A percentile compares a stretch with the other conserved stretches of the same genome.
Evolutionary conservation across 2,113 vertebrate species (phyloP).

Genomic region (Centropus bengalensis): DNA sequence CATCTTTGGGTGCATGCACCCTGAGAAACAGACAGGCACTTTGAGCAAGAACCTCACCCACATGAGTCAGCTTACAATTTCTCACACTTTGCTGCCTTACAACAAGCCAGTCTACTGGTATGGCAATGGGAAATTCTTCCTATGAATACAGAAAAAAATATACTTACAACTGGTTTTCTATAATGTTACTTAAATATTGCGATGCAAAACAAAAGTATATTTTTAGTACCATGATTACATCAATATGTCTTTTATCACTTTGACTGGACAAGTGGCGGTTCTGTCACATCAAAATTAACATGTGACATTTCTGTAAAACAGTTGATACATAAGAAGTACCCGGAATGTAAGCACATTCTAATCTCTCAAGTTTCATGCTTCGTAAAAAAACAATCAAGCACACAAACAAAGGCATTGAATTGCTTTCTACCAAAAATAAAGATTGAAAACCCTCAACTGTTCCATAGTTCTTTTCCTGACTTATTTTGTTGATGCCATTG

Average conservation of each 20-base stretch:
- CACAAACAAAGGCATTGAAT: background rate
- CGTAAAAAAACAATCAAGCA: background rate
- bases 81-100: background rate
- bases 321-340: background rate
- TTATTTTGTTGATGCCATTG: background rate
- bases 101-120: background rate
- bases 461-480: background rate
- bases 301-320: background rate
- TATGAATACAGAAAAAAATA: background rate
- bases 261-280: background rate
- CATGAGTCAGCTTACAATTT: background rate
- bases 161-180: background rate
- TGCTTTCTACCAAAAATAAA: constrained; percentile 19
- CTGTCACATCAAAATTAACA: background rate
- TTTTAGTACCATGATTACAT: background rate
- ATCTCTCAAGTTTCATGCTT: background rate
- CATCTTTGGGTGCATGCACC: background rate
- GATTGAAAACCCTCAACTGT: background rate
- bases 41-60: background rate
- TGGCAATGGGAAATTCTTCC: background rate
- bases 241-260: background rate
- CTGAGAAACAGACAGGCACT: background rate
- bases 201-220: background rate
- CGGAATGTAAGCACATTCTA: background rate
- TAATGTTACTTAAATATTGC: background rate